Evolutionary conservation across 2,888 invertebrate species (phyloP), one percentile per base, ranked within the genome.

Genomic region (Chaetogeoica ovagalla): DNA sequence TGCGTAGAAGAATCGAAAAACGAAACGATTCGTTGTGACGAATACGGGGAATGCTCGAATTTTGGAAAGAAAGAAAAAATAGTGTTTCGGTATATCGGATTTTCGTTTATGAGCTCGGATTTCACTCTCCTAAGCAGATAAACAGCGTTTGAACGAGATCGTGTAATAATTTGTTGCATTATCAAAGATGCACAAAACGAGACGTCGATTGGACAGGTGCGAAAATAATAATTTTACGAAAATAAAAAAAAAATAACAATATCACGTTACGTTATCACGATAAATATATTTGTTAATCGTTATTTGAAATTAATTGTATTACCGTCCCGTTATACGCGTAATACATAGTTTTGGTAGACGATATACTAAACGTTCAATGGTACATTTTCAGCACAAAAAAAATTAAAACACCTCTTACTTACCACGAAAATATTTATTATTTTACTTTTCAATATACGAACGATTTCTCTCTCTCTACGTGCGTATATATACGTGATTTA

Each of bases 401-500:
- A 48, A 30, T 30, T 30, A 30, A 48, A 48, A 3, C 3, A 19
- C 55, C 55, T 48, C 48, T 48, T 48, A 55, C 19, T 6, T 15
- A 1, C 19, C 30, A n/a, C 2, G 19, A 37, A 19, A 11, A 30
- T 55, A 69, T 55, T 23, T 68, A 68, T 52, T 52, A 52, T 23
- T 68, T 68, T 68, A 21, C 9, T 21, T 59, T 60, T 37, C 37
- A 48, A 48, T 73, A 48, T 13, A 30, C 11, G 2, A 52, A 73
- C 15, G 6, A 7, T 13, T 39, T 43, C 43, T 43, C 43, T 43
- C 43, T 43, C 43, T 43, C 43, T 7, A 1, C 6, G 4, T 43
- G 1, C 6, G 11, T 43, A 52, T 71, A 59, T 23, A 39, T 71
- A 71, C 74, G 74, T 75, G 74, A 43, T 75, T 75, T 75, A 65